Base-by-base conservation (phyloP, 2,888 invertebrate species). In the Epistrophe eligans region DNA sequence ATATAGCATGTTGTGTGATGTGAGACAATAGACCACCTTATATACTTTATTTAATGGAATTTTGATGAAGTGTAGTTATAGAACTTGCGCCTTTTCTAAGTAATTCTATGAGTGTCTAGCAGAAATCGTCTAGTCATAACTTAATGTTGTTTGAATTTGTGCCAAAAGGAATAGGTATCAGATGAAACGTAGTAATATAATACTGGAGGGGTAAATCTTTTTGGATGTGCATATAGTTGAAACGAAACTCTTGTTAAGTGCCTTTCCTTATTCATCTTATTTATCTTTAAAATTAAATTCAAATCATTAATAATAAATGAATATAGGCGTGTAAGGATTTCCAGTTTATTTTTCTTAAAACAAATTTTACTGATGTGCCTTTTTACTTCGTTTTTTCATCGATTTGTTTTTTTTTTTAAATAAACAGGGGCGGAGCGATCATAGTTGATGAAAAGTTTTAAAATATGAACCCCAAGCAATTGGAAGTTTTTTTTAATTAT, bases 21-120 rank as follows among this genome's bases (percentile, higher is more conserved):
- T 67, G 48, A 82, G 73, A 82, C 77, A 71, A 77, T 71, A 71
- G 58, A 70, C 43, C 48, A 79, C 62, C 71, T 38, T 76, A 32
- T 76, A 32, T 32, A 40, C 40, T n/a, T 52, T 70, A 24, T 70
- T 52, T 40, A 64, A n/a, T 58, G 48, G 77, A 77, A 60, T 77
- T 60, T 67, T 60, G 73, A 62, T 70, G 67, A 35, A 35, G 62
- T 70, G 11, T 11, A 38, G n/a, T 4, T n/a, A 13, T 48, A 55
- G 60, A 71, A 73, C 35, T 24, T 67, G 72, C 17, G 72, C 17
- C 52, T 77, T 73, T 83, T 77, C 64, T 66, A 45, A 50, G 10
- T 32, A 52, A 43, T 60, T 70, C 50, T 28, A 48, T 71, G 71
- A 52, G 50, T 74, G 43, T n/a, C 15, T 70, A 17, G 67, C n/a